Conservation (phyloP, 1,140 invertebrate species). For the Penaeus japonicus region DNA sequence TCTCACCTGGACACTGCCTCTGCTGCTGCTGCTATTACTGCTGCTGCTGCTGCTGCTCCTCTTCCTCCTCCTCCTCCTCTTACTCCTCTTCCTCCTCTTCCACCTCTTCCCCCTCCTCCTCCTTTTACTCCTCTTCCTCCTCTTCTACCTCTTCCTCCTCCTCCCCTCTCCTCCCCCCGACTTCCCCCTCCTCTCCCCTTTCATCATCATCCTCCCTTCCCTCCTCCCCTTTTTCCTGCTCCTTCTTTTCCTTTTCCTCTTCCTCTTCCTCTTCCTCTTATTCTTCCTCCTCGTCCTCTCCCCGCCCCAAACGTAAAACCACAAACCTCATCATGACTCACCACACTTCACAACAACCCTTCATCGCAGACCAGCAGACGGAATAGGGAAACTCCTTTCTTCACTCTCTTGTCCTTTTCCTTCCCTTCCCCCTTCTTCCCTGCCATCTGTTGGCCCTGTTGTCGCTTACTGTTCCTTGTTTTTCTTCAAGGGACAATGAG, state of each 20-base stretch:
- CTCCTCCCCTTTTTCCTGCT: neutral
- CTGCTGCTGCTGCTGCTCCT: neutral
- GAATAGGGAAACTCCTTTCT: too few relatives aligned
- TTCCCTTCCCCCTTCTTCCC: neutral
- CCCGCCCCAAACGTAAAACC: too few relatives aligned
- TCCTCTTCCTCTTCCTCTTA: neutral
- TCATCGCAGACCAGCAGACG: neutral
- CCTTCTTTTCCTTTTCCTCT: neutral
- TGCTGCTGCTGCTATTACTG: neutral
- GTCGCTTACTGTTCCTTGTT: constrained; percentile 17
- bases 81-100: neutral
- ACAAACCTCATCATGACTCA: neutral
- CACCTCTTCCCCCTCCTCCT: neutral
- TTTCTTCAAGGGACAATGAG: constrained; percentile 24
- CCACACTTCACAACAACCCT: neutral
- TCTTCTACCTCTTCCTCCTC: neutral
- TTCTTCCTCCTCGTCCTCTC: too few relatives aligned
- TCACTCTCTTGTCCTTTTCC: neutral
- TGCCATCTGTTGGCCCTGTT: neutral
- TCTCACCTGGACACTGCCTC: neutral
- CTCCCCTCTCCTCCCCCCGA: neutral
- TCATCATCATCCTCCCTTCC: neutral
- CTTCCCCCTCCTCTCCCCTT: neutral
- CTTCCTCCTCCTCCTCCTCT: neutral
- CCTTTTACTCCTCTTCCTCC: neutral